Base-by-base conservation (phyloP, 2,797 vertebrate species). In the Acipenser oxyrinchus region DNA sequence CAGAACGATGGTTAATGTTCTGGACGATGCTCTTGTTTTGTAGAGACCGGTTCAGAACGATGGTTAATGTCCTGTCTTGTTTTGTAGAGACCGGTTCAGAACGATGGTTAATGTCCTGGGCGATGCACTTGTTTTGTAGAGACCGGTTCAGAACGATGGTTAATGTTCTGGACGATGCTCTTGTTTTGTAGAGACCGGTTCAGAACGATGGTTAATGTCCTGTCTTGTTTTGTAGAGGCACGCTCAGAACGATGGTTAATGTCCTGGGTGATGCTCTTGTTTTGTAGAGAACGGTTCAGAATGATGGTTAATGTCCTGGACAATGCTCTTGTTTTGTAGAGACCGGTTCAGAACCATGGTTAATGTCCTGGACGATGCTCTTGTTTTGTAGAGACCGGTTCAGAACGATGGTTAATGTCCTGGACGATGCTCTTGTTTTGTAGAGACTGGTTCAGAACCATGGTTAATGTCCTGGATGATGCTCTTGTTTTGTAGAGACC, bases 331-430 rank as follows among this genome's bases (percentile, higher is more conserved):
- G 4, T 65, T 74, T 53, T 2, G 1, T 69, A 95, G 94, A 53
- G 94, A 95, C 75, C 80, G 94, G 0, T 91, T 95, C 48, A 85
- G 93, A 15, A 95, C 94, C 0, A 93, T 94, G 94, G 90, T 93
- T 80, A 95, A 95, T 0, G 93, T 95, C 12, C 83, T 95, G 0
- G n/a, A n/a, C n/a, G n/a, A n/a, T n/a, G n/a, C n/a, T 23, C 23
- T 23, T 23, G 23, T 60, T 60, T 37, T 55, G 11, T n/a, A 66
- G 3, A 23, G 23, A 23, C 23, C 23, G 23, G 23, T 23, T 23
- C 23, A 23, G 23, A 23, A 23, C 23, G 1, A 3, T 23, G 23
- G 23, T 23, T 23, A 23, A 52, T 60, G 11, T 0, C 50, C 8
- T 15, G 48, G n/a, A n/a, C n/a, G n/a, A n/a, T n/a, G n/a, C n/a